Evolutionary conservation across 2,888 invertebrate species (phyloP), one percentile per base, ranked within the genome.

Genomic region (Microdon myrmicae): DNA sequence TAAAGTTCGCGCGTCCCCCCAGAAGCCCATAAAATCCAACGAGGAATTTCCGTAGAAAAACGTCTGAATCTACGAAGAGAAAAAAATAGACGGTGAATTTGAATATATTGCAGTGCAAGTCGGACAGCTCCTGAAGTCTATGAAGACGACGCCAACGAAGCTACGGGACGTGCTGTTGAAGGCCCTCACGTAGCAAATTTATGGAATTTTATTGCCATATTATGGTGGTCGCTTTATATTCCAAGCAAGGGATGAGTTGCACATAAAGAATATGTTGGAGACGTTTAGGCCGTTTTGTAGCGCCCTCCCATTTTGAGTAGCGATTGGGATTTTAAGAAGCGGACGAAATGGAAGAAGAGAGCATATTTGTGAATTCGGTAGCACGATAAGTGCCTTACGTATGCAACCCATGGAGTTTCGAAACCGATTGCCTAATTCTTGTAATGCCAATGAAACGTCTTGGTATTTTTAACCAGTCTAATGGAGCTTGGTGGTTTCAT

Each of bases 121-220:
- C 19, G 23, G 55, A 43, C 28, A 45, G 37, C 28, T 32, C 37
- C 29, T 17, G 31, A 23, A 20, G 20, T 22, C 39, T 39, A 43
- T 28, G 49, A 32, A 19, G 38, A 59, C 25, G 26, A 41, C 34
- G 34, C 32, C 34, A 25, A 16, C 32, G 32, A 3, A n/a, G 34
- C 22, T n/a, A n/a, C n/a, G 35, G 23, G 55, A 64, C 64, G 64
- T 64, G 64, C 58, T 26, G 38, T 20, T 32, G 10, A 51, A 47
- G 51, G 28, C 53, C 58, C 64, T 64, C 64, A 64, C 64, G 64
- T 64, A 56, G 64, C 64, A 64, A 64, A 64, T 64, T 64, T 64
- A 64, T 64, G 58, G 51, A 64, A 64, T 64, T 64, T 64, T 64
- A 64, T 64, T 64, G 58, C 64, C 58, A 64, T 64, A 64, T 58